Evolutionary conservation across 2,113 vertebrate genomes (phyloP).

Genomic region (Gambusia holbrooki): DNA sequence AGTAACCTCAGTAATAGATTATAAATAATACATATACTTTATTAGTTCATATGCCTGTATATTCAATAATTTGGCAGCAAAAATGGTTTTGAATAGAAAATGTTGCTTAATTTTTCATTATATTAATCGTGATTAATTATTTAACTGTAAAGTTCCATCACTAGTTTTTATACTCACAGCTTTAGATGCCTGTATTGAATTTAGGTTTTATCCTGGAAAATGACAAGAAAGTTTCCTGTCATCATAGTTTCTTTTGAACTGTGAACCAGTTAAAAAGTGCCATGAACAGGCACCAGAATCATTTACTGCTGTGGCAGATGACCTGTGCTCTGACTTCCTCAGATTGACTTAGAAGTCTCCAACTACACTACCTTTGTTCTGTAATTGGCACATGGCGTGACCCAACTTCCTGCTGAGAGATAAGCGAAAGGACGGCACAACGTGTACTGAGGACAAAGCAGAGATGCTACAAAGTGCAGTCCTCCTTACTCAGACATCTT

Average conservation of each 20-base stretch:
- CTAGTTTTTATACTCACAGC: background rate
- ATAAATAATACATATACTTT: no score
- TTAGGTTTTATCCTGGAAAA: constrained; percentile 22
- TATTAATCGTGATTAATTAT: no score
- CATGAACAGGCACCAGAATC: constrained; percentile 41
- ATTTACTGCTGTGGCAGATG: constrained; percentile 45
- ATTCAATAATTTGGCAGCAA: no score
- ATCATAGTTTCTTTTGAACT: constrained; percentile 36
- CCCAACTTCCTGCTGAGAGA: constrained; percentile 66
- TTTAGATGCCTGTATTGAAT: constrained; percentile 20
- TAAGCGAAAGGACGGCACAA: constrained; percentile 63
- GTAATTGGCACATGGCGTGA: constrained; percentile 75
- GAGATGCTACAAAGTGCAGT: constrained; percentile 44
- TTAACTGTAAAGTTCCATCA: no score
- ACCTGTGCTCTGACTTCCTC: constrained; percentile 44
- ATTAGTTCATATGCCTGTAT: no score
- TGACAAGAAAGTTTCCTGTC: constrained; percentile 16
- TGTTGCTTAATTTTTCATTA: no score
- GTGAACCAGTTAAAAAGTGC: constrained; percentile 36
- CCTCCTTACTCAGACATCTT: constrained; percentile 46
- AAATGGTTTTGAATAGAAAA: no score
- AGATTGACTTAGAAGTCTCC: constrained; percentile 58
- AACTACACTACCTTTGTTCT: constrained; percentile 56
- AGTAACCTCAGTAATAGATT: no score
- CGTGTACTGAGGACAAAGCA: constrained; percentile 62